Percentiles rank a stretch among this genome's conserved stretches.
phyloP scores from a whole-genome alignment of 2,113 vertebrate genomes.

The Nymphicus hollandicus region DNA sequence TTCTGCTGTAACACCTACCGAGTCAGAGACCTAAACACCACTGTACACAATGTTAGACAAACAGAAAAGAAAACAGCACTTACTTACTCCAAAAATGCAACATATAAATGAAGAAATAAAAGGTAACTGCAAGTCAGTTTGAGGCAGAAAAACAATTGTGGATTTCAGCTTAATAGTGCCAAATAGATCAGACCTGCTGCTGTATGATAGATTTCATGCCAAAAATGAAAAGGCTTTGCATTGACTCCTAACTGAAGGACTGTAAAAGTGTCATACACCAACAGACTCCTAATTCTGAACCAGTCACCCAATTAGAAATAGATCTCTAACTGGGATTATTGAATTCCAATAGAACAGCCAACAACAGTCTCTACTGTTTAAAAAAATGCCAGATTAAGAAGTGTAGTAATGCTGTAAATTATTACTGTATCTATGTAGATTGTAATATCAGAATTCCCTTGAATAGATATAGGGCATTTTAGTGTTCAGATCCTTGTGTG shows the following conservation, averaged over 20 bases:
- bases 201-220: neutral
- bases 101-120: neutral
- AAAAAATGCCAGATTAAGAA: neutral
- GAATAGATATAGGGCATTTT: neutral
- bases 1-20: neutral
- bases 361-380: neutral
- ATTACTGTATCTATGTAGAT: neutral
- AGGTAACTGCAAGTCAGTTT: neutral
- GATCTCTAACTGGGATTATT: neutral
- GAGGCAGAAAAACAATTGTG: neutral
- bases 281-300: neutral
- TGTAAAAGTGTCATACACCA: neutral
- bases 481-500: neutral
- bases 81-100: neutral
- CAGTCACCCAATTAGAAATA: neutral
- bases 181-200: neutral
- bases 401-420: neutral
- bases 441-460: neutral
- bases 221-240: neutral
- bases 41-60: neutral
- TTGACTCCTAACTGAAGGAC: neutral
- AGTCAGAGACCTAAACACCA: neutral
- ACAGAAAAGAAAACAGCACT: neutral
- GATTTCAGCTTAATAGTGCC: neutral
- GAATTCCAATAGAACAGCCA: neutral